Base-by-base conservation (phyloP, 1,140 invertebrate species). In the Triops cancriformis region DNA sequence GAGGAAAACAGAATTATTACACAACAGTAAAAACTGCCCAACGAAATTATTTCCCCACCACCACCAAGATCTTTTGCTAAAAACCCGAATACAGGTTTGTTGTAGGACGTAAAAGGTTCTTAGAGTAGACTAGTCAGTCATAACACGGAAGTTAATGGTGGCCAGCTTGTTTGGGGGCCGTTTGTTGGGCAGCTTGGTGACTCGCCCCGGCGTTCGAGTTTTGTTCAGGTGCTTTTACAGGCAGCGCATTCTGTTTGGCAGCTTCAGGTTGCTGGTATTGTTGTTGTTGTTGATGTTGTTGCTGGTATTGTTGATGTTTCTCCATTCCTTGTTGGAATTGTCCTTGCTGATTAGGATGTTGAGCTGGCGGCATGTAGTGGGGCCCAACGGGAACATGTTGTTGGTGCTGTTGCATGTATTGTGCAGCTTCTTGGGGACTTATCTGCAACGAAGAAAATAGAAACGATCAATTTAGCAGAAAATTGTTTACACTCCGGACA, bases 201-300 rank as follows among this genome's bases (percentile, higher is more conserved):
- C 51, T 64, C 6, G 51, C 31, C 7, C 31, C 51, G 51, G 51
- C 51, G 51, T 64, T 64, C 5, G 23, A 18, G 18, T 64, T 64
- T 23, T 64, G 51, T 64, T 64, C 31, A 37, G 31, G 14, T 23
- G 14, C 2, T 64, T 64, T 64, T 18, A 64, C 14, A n/a, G 51
- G 51, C 14, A 7, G 51, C 18, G 51, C 51, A 18, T 64, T 64
- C 28, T 23, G 37, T 74, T 76, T 78, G 23, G 79, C 78, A 74
- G 78, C 78, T 45, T 81, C 78, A 23, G 78, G 80, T 72, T 77
- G 78, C 41, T 79, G 74, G 31, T 79, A 78, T 73, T 80, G 77
- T 28, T 82, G 78, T 41, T 80, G 74, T 43, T 79, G 79, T 73
- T 80, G 77, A 37, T 82, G 78, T 41, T 80, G 77, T 51, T 82